Evolutionary conservation across 2,113 vertebrate species (phyloP), one percentile per base, ranked within the genome.

Genomic region (Gadus macrocephalus): DNA sequence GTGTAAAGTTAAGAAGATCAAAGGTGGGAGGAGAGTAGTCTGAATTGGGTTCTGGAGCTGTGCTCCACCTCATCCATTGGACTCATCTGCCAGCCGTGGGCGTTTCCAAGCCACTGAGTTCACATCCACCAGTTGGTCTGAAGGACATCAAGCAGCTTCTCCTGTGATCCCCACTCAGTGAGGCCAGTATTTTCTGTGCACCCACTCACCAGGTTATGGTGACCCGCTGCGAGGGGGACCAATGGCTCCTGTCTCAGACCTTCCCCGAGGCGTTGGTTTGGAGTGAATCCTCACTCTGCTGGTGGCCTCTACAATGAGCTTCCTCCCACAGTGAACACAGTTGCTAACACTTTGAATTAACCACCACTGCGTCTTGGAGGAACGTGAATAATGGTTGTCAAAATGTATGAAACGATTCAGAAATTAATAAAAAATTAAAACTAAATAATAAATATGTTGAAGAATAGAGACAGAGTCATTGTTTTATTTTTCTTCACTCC

Each of bases 171-270:
- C 19, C 17, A 22, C 19, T 66, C 64, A n/a, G 8, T 60, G 38
- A 49, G 38, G 38, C n/a, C 38, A 17, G 14, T 62, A 1, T 62
- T 62, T 5, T 62, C 61, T 62, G 31, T 64, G 63, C 63, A 68
- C 53, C 22, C 53, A 58, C 55, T 31, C 53, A 60, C 12, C 2
- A 8, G 25, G 28, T 12, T 68, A 3, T 27, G 85, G 87, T 81
- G 86, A 88, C 8, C 66, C 84, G 86, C 89, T 91, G 89, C 74
- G 78, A 81, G 85, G 81, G 73, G 74, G 69, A 77, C 75, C 0
- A 0, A 0, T 68, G 87, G 89, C 90, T 89, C 90, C 61, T 78
- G 72, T 88, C 68, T 77, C 78, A 74, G 78, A 74, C 71, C 78
- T 81, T 81, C 72, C 62, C 71, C 68, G 35, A 69, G 69, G 69